Base-by-base conservation (phyloP, 53 echinoderm and acorn worm genomes). In the Stichopus horrens region DNA sequence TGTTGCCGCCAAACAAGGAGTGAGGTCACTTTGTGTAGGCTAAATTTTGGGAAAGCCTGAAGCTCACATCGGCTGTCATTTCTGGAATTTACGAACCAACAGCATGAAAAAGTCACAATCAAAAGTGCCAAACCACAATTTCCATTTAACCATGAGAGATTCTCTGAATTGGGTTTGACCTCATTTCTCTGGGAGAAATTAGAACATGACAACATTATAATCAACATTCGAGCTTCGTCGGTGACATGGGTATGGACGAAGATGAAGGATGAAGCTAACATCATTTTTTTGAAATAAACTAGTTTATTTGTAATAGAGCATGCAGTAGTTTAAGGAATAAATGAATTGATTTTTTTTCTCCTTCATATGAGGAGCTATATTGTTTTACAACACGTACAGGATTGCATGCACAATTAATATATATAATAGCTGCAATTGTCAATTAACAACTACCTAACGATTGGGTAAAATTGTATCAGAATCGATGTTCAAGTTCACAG, bases 81-180 rank as follows among this genome's bases (percentile, higher is more conserved):
- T 63, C 63, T 63, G 16, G 14, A 63, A 63, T 13, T 6, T 16
- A 63, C 10, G 5, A 63, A 16, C 63, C 16, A 16, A 63, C 63
- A 63, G 10, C 63, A 16, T 10, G 11, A 63, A 63, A 63, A 63
- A 63, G 63, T 63, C 63, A 37, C 37, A 37, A 37, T 37, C 37
- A 63, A 63, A 63, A 63, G 9, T 37, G 0, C 63, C 0, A 63
- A 16, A 4, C 63, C 16, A 63, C 63, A 63, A 13, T 0, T 63
- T 13, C 16, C 14, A 16, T 16, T 63, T 37, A 37, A 37, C 23
- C 19, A 19, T 63, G 63, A 13, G 16, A 16, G 63, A 63, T 63
- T 63, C 74, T 23, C n/a, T 52, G 55, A 53, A 79, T 79, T 79
- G 79, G n/a, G 79, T 52, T 21, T 79, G 55, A 79, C 79, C 79